These are phyloP conservation scores for Sinocyclocheilus maitianheensis DNA, from an alignment of 2,113 vertebrate species.

Conservation along the genomic window DNA sequence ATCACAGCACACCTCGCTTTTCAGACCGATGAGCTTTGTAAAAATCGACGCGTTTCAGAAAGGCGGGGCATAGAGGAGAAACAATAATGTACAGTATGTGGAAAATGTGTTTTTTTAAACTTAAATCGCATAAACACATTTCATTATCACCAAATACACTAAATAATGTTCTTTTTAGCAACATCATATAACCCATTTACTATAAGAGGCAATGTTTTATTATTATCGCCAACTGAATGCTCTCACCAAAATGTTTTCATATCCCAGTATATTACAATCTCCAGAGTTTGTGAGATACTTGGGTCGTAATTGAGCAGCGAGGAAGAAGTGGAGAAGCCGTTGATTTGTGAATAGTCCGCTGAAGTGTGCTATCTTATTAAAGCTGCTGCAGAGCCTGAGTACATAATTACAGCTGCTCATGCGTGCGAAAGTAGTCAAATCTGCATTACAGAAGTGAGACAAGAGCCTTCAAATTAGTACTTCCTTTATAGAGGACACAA, in stretches of 20 bases:
- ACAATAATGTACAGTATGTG: no score
- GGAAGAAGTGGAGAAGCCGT: slow-evolving; percentile 30
- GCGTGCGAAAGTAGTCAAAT: slow-evolving; percentile 34
- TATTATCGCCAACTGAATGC: not conserved
- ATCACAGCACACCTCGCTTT: no score
- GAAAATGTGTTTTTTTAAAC: no score
- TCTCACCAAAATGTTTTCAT: slow-evolving; percentile 34
- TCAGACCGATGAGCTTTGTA: no score
- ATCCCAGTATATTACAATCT: not conserved
- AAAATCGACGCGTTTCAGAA: no score
- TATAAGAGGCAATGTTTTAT: slow-evolving; percentile 11
- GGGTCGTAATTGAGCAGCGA: slow-evolving; percentile 40
- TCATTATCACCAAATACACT: no score
- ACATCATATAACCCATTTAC: no score
- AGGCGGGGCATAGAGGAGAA: no score
- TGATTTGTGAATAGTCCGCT: slow-evolving; percentile 43
- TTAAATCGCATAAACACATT: no score
- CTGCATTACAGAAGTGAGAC: slow-evolving; percentile 24
- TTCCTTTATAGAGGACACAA: not conserved
- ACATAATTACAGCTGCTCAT: slow-evolving; percentile 33
- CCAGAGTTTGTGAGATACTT: not conserved
- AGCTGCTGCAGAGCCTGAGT: slow-evolving; percentile 16
- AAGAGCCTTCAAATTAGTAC: slow-evolving; percentile 37
- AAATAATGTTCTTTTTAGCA: no score
- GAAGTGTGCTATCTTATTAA: slow-evolving; percentile 47